Conservation (phyloP, 2,113 vertebrate genomes). For the Oreochromis tanganicae region DNA sequence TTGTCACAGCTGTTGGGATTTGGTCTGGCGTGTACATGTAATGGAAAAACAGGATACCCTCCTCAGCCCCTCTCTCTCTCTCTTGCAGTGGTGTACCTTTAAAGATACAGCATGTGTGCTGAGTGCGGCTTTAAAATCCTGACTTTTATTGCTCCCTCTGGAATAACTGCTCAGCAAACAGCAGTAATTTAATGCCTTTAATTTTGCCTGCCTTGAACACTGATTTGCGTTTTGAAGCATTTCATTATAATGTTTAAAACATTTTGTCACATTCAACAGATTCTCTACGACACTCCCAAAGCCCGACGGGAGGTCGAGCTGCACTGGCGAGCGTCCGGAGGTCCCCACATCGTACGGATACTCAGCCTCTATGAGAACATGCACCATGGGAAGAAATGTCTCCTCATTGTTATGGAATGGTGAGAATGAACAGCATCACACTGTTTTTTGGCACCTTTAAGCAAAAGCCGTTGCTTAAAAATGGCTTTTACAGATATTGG, state of each 20-base stretch:
- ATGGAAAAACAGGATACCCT: neutral
- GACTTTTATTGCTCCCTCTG: neutral
- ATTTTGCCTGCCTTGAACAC: neutral
- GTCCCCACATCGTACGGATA: constrained; percentile 83
- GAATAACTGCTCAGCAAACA: neutral
- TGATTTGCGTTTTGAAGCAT: neutral
- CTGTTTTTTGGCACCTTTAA: neutral
- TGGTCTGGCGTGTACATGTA: neutral
- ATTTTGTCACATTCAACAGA: constrained; percentile 4
- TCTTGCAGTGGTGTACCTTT: neutral
- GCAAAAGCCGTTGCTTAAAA: neutral
- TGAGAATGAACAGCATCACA: neutral
- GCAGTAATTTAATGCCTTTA: neutral
- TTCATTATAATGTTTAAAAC: neutral
- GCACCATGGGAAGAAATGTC: constrained; percentile 55
- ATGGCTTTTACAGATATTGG: neutral
- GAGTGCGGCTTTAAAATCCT: neutral
- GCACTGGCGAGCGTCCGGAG: constrained; percentile 85
- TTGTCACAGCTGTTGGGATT: neutral
- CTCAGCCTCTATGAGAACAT: constrained; percentile 63
- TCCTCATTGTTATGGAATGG: constrained; percentile 65
- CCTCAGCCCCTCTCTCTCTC: neutral
- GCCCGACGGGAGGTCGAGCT: constrained; percentile 90
- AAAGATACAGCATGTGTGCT: neutral
- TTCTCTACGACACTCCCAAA: constrained; percentile 89